phyloP scores from a whole-genome alignment of 2,113 vertebrate genomes.

The Pycnonotus jocosus region DNA sequence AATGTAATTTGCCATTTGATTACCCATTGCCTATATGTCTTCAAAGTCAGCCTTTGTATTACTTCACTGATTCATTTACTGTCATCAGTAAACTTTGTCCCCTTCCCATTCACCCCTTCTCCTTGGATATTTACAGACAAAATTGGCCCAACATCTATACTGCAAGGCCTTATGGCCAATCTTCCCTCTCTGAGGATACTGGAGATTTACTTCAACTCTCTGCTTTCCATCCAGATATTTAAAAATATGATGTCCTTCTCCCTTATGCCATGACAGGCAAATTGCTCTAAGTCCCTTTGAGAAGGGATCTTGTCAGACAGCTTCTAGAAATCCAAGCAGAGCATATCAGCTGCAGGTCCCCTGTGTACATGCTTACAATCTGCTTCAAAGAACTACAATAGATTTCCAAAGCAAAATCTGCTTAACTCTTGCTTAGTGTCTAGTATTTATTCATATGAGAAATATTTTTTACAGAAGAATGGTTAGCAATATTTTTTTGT shows the following conservation, averaged over 20 bases:
- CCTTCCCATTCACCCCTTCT: not conserved
- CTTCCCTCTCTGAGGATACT: not conserved
- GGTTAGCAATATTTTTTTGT: not conserved
- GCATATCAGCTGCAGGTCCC: not conserved
- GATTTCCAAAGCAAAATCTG: not conserved
- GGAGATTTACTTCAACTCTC: not conserved
- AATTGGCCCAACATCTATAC: fast-evolving
- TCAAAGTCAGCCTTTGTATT: not conserved
- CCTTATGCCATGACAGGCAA: not conserved
- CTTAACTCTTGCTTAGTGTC: not conserved
- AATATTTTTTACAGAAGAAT: not conserved
- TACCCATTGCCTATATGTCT: not conserved
- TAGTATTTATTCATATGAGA: not conserved
- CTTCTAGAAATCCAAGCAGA: not conserved
- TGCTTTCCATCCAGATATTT: not conserved
- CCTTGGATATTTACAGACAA: not conserved
- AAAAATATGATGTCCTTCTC: not conserved
- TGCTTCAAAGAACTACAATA: not conserved
- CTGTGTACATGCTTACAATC: not conserved
- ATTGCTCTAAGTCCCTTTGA: not conserved
- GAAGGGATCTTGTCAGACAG: not conserved
- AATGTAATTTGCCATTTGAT: not conserved
- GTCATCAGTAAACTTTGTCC: not conserved
- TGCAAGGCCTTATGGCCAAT: not conserved
- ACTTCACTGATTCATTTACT: not conserved